Evolutionary conservation across 2,113 vertebrate genomes (phyloP).

Genomic region (Heliornis fulica): DNA sequence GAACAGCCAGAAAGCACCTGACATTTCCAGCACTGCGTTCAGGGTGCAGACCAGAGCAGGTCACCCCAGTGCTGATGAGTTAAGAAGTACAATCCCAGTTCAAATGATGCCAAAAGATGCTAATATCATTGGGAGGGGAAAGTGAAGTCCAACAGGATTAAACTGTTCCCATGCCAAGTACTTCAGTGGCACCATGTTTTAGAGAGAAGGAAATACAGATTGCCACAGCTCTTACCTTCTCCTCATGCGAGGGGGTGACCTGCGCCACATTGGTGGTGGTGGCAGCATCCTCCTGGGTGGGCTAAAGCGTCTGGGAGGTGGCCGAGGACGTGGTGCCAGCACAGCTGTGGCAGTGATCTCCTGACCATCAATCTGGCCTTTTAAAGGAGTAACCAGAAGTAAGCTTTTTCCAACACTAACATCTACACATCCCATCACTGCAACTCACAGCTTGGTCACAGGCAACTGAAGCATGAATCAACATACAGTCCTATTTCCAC

Average conservation of each 20-base stretch:
- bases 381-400: not conserved
- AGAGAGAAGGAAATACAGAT: not conserved
- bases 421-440: not conserved
- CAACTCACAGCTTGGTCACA: not conserved
- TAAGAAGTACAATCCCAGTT: not conserved
- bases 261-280: conserved; percentile 91
- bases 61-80: not conserved
- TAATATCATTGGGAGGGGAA: not conserved
- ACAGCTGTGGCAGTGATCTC: conserved; percentile 95
- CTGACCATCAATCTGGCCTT: conserved; percentile 97
- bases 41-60: not conserved
- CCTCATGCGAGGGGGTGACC: conserved; percentile 92
- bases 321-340: conserved; percentile 84
- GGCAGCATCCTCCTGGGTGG: conserved; percentile 92
- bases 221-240: conserved; percentile 79
- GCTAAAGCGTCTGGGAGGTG: conserved; percentile 84
- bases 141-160: not conserved
- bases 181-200: accelerated
- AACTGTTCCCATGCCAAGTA: accelerated
- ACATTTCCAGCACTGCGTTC: not conserved
- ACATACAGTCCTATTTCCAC: not conserved
- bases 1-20: not conserved
- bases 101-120: not conserved
- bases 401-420: not conserved
- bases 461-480: not conserved